phyloP scores from a whole-genome alignment of 2,888 invertebrate genomes.

The Teleogryllus oceanicus region DNA sequence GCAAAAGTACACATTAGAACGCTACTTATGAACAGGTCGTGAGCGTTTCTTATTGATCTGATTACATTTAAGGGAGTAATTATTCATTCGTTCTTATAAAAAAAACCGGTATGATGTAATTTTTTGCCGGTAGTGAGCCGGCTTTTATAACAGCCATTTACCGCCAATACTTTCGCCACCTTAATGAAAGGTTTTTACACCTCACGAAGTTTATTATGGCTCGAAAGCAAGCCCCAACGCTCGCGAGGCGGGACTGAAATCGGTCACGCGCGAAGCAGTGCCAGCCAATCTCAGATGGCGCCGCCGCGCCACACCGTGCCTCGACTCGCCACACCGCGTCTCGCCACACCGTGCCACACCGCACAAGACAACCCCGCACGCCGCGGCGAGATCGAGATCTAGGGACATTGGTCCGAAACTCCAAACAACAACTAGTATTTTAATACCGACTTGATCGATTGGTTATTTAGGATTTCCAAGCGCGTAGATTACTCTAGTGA shows the following conservation, averaged over 20 bases:
- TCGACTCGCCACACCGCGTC: not conserved
- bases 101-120: slow-evolving; percentile 18
- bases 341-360: too few species aligned
- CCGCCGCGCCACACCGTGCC: not conserved
- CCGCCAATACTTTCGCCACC: slow-evolving; percentile 18
- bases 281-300: not conserved
- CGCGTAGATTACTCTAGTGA: too few species aligned
- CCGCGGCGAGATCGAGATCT: too few species aligned
- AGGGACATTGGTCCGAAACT: too few species aligned
- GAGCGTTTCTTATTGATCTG: slow-evolving; percentile 18
- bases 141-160: slow-evolving; percentile 4
- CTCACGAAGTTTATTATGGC: slow-evolving; percentile 10
- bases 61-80: slow-evolving; percentile 7
- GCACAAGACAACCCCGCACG: too few species aligned
- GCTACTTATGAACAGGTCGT: slow-evolving; percentile 6
- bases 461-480: too few species aligned
- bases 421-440: too few species aligned
- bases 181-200: slow-evolving; percentile 9
- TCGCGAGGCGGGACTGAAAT: not conserved
- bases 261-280: slow-evolving; percentile 18
- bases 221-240: not conserved
- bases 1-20: slow-evolving; percentile 7
- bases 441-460: too few species aligned
- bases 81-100: not conserved
- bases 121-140: slow-evolving; percentile 18